These are phyloP conservation scores for Tachycineta bicolor DNA, from an alignment of 2,113 vertebrate genomes.

Conservation along the genomic window DNA sequence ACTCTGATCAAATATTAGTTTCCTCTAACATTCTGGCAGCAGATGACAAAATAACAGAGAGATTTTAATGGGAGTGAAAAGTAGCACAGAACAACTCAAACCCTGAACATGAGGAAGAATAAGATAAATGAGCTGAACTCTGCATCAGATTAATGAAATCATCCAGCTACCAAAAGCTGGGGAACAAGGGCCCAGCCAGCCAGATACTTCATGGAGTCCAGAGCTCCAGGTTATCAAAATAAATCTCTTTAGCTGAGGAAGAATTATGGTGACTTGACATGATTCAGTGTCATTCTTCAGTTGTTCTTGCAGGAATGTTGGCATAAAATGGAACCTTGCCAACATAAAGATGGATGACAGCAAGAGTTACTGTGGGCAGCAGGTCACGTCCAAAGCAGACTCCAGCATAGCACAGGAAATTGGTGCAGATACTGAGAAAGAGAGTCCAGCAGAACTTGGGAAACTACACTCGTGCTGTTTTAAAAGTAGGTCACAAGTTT, in stretches of 20 bases:
- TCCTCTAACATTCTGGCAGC: not conserved
- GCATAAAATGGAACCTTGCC: not conserved
- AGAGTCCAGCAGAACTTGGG: not conserved
- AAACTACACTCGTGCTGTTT: not conserved
- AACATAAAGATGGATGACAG: not conserved
- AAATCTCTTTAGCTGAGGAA: not conserved
- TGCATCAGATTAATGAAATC: not conserved
- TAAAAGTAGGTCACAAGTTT: conserved; percentile 8
- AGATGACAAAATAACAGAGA: not conserved
- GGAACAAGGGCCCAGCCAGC: not conserved
- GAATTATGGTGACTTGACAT: not conserved
- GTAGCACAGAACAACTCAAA: not conserved
- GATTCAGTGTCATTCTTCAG: not conserved
- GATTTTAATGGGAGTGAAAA: not conserved
- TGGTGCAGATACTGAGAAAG: not conserved
- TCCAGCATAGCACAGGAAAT: not conserved
- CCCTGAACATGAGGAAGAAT: not conserved
- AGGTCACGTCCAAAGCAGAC: not conserved
- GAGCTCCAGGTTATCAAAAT: not conserved
- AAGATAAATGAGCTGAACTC: not conserved
- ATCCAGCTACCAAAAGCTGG: not conserved
- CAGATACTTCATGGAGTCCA: not conserved
- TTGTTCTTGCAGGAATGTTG: not conserved
- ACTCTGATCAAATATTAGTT: not conserved
- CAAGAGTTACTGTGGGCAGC: not conserved